phyloP scores from a whole-genome alignment of 1,140 invertebrate genomes.

The Cecropterus lyciades region DNA sequence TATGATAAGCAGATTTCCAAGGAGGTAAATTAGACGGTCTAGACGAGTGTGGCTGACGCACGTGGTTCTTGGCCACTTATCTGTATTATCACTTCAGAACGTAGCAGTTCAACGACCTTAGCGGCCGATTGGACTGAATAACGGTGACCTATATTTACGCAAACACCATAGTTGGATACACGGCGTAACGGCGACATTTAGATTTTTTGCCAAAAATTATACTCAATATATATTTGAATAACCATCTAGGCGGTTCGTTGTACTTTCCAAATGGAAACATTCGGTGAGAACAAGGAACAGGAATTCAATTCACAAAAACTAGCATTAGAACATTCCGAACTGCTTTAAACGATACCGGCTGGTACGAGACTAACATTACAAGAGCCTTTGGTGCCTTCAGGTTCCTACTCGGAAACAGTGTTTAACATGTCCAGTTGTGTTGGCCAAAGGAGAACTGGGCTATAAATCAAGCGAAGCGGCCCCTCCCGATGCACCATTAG shows the following conservation, averaged over 20 bases:
- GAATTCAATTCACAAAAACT: slow-evolving; percentile 29
- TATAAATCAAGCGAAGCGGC: slow-evolving; percentile 60
- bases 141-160: slow-evolving; percentile 24
- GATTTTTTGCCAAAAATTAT: too few relatives aligned
- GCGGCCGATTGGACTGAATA: slow-evolving; percentile 27
- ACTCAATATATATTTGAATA: too few relatives aligned
- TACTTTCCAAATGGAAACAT: background rate
- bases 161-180: background rate
- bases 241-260: background rate
- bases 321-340: slow-evolving; percentile 31
- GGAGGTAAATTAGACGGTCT: slow-evolving; percentile 27
- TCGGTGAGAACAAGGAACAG: slow-evolving; percentile 7
- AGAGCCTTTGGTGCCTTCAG: background rate
- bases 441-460: slow-evolving; percentile 35
- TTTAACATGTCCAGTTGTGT: background rate
- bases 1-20: slow-evolving; percentile 17
- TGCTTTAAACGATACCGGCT: slow-evolving; percentile 9
- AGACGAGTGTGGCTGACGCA: slow-evolving; percentile 14
- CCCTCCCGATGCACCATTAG: slow-evolving; percentile 61
- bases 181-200: too few relatives aligned
- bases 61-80: slow-evolving; percentile 25
- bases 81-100: slow-evolving; percentile 15
- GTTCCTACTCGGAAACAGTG: background rate
- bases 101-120: slow-evolving; percentile 15
- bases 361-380: background rate